A percentile compares a stretch with the other conserved stretches of the same genome.
phyloP scores from a whole-genome alignment of 2,888 invertebrate species.

The Stenichneumon culpator region DNA sequence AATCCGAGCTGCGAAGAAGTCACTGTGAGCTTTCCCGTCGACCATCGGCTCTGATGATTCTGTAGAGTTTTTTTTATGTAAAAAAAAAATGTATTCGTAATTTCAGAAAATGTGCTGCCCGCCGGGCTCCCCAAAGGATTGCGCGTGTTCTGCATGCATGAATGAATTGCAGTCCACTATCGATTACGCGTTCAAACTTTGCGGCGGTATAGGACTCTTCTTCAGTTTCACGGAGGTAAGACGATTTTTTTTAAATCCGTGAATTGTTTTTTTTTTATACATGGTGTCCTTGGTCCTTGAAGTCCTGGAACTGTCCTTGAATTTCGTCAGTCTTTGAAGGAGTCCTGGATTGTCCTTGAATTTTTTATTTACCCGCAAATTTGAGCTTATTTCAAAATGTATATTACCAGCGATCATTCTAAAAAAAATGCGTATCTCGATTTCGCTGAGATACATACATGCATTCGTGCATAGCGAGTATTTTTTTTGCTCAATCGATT shows the following conservation, averaged over 20 bases:
- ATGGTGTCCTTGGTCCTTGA: no score
- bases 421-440: no score
- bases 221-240: constrained; percentile 98
- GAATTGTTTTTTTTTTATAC: neutral
- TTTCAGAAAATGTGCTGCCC: constrained; percentile 87
- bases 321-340: neutral
- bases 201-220: constrained; percentile 97
- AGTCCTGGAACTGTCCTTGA: no score
- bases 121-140: constrained; percentile 63
- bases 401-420: no score
- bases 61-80: constrained; percentile 74
- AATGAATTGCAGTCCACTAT: constrained; percentile 91
- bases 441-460: no score
- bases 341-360: no score
- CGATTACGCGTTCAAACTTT: constrained; percentile 94
- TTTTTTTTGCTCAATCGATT: no score
- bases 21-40: constrained; percentile 85
- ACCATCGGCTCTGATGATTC: neutral
- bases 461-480: no score
- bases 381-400: no score
- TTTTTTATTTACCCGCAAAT: neutral
- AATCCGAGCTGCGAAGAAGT: constrained; percentile 88
- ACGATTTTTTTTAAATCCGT: neutral
- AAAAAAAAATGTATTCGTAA: no score
- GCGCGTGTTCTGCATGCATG: constrained; percentile 90